A percentile compares a stretch with the other conserved stretches of the same genome.
Conservation (phyloP, 2,113 vertebrate species). For the Pachycephala philippinensis region DNA sequence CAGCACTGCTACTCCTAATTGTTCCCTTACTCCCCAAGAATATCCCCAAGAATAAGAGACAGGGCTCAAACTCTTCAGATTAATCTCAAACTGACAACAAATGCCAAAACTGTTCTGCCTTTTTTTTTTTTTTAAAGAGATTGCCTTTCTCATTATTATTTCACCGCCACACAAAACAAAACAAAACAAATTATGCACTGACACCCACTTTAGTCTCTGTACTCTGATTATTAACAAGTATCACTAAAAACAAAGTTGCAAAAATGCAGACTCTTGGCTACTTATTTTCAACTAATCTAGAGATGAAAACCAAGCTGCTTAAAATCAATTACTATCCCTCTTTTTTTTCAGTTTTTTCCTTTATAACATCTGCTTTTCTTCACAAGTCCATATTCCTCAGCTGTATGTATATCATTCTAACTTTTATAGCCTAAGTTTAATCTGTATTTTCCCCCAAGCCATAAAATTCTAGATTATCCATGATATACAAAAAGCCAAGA, state of each 20-base stretch:
- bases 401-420: neutral
- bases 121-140: neutral
- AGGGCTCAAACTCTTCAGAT: neutral
- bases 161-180: neutral
- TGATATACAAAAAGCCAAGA: neutral
- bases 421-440: neutral
- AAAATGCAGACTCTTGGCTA: neutral
- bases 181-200: neutral
- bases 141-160: neutral
- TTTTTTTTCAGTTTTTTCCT: neutral
- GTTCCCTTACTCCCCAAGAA: neutral
- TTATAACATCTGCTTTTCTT: neutral
- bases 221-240: neutral
- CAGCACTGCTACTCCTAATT: neutral
- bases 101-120: neutral
- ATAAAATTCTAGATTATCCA: neutral
- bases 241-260: neutral
- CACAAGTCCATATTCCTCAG: neutral
- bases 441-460: neutral
- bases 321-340: neutral
- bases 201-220: neutral
- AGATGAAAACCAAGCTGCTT: neutral
- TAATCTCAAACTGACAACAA: neutral
- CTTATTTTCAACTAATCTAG: neutral
- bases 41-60: neutral